Base-by-base conservation (phyloP, 2,113 vertebrate genomes). In the Ictalurus punctatus region DNA sequence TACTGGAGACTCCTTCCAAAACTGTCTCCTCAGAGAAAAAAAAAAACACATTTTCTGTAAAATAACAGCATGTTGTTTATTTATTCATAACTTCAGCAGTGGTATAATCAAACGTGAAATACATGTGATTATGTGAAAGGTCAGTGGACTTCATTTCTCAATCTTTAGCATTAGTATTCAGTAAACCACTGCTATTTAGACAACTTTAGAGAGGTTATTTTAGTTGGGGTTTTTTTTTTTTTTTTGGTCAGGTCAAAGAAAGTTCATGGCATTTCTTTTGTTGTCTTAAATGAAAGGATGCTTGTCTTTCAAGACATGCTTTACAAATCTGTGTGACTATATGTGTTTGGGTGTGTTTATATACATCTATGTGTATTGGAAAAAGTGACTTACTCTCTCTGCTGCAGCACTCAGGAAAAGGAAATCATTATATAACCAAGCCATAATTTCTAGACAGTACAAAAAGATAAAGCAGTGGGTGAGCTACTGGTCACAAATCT, bases 391-490 rank as follows among this genome's bases (percentile, higher is more conserved):
- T 0, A 3, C 80, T 9, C 52, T 78, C 30, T 6, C 54, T n/a
- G 16, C 44, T 91, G 87, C 48, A 88, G 69, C 52, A 4, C 27
- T 54, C 84, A 93, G 94, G 93, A 95, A 94, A 90, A 34, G 93
- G 93, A 95, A 93, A 85, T 23, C 12, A 67, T 78, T 89, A 61
- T 80, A 59, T 92, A 92, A 93, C 92, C 83, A 92, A 85, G 87
- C 40, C 84, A 19, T 86, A 27, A 83, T 58, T 80, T 84, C 21
- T 52, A 34, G 56, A 84, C 69, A 78, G 40, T 88, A 88, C 78
- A 83, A 78, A 65, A 40, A 61, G 56, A 65, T 65, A 65, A 84
- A 78, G 10, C 69, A 37, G 37, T 19, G 67, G 81, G 48, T 83
- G 23, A 88, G 30, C 65, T 59, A 59, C 86, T 59, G 86, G 86